These are phyloP conservation scores for Ammodytes marinus DNA, from an alignment of 2,113 vertebrate species.

Conservation along the genomic window DNA sequence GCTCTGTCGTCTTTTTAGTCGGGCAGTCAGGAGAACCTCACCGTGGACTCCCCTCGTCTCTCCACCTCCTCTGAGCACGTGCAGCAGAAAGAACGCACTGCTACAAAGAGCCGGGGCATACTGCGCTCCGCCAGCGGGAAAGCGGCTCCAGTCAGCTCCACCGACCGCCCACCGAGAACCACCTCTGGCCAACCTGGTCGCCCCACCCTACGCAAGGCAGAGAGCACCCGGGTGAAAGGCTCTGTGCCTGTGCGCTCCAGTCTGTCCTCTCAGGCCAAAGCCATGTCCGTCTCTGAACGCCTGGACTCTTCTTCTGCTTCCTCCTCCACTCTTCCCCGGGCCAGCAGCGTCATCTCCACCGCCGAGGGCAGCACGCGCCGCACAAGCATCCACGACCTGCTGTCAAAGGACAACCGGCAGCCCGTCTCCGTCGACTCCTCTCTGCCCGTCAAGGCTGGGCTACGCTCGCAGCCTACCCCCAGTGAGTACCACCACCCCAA, in stretches of 20 bases:
- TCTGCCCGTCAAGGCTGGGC: constrained; percentile 81
- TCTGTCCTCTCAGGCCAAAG: constrained; percentile 85
- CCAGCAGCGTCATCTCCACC: constrained; percentile 98
- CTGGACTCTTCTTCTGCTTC: constrained; percentile 74
- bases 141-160: constrained; percentile 74
- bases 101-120: constrained; percentile 84
- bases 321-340: constrained; percentile 91
- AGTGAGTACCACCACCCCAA: constrained; percentile 94
- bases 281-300: constrained; percentile 87
- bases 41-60: constrained; percentile 92
- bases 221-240: constrained; percentile 88
- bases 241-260: constrained; percentile 80
- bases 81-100: constrained; percentile 85
- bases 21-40: constrained; percentile 92
- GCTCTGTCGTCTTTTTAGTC: constrained; percentile 83
- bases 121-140: constrained; percentile 91
- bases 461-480: constrained; percentile 83
- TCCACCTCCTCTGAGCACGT: constrained; percentile 87
- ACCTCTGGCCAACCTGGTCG: constrained; percentile 72
- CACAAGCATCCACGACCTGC: constrained; percentile 97
- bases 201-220: constrained; percentile 87
- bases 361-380: constrained; percentile 95
- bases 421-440: constrained; percentile 90
- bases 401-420: constrained; percentile 93
- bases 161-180: constrained; percentile 83